Evolutionary conservation across 2,113 vertebrate species (phyloP).

Genomic region (Poeciliopsis prolifica): DNA sequence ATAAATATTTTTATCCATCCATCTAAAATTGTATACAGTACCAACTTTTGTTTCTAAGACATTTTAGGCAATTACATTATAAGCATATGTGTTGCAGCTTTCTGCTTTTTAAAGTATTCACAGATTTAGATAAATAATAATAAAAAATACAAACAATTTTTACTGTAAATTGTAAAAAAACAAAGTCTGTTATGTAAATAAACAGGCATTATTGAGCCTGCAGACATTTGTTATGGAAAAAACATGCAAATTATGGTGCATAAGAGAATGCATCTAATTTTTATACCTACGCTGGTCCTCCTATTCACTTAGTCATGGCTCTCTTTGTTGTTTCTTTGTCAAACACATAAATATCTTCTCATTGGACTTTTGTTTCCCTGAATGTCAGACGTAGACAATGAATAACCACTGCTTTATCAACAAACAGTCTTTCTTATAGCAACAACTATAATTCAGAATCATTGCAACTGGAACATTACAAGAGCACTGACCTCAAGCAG

Average conservation of each 20-base stretch:
- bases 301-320: background rate
- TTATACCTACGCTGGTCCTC: background rate
- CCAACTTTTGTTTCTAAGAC: background rate
- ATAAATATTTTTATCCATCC: too few species aligned
- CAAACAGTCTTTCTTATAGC: background rate
- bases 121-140: too few species aligned
- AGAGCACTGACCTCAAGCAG: constrained; percentile 86
- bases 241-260: background rate
- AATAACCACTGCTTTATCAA: background rate
- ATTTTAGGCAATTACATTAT: too few species aligned
- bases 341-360: background rate
- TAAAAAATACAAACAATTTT: too few species aligned
- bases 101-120: too few species aligned
- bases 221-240: background rate
- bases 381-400: background rate
- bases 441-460: background rate
- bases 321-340: background rate
- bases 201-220: background rate
- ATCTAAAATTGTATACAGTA: background rate
- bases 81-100: too few species aligned
- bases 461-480: background rate
- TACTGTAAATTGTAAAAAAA: background rate
- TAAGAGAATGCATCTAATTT: background rate
- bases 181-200: background rate
- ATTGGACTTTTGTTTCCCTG: background rate